A percentile compares a stretch with the other conserved stretches of the same genome.
These are phyloP conservation scores for Pararge aegeria DNA, from an alignment of 1,140 invertebrate genomes.

Conservation along the genomic window DNA sequence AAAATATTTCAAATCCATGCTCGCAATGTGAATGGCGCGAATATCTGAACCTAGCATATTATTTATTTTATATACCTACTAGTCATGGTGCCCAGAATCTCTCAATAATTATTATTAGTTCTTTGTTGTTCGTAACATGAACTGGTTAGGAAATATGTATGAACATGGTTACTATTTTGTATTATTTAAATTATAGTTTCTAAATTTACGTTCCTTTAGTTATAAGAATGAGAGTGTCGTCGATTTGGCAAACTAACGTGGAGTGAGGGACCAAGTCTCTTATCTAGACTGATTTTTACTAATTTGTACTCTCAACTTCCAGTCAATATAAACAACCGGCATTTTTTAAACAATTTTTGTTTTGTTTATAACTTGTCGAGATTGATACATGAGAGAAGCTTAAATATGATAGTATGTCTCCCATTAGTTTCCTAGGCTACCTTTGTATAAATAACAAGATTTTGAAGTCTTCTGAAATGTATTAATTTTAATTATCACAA, in stretches of 20 bases:
- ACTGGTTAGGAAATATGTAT: not conserved
- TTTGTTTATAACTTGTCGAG: slow-evolving; percentile 30
- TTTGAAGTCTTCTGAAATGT: slow-evolving; percentile 57
- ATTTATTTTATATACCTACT: not conserved
- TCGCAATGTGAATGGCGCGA: not conserved
- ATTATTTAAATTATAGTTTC: slow-evolving; percentile 42
- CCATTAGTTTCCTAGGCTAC: slow-evolving; percentile 31
- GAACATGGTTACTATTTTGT: slow-evolving; percentile 22
- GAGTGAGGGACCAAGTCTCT: slow-evolving; percentile 41
- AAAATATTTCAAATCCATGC: not conserved
- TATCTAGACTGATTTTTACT: slow-evolving; percentile 71
- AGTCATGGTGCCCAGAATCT: slow-evolving; percentile 28
- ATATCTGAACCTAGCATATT: not conserved
- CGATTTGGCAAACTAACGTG: slow-evolving; percentile 44
- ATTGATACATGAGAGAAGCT: slow-evolving; percentile 33
- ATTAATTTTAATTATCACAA: slow-evolving; percentile 71
- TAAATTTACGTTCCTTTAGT: slow-evolving; percentile 56
- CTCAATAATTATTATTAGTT: slow-evolving; percentile 7
- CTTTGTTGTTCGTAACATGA: not conserved
- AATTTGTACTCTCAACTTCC: slow-evolving; percentile 32
- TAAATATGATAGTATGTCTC: slow-evolving; percentile 40
- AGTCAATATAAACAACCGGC: slow-evolving; percentile 13
- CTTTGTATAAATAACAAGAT: slow-evolving; percentile 44
- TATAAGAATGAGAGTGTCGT: slow-evolving; percentile 43
- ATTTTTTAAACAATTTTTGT: slow-evolving; percentile 22